Percentiles rank a stretch among this genome's conserved stretches.
phyloP scores from a whole-genome alignment of 2,888 invertebrate genomes.

The Oxycera nigricornis region DNA sequence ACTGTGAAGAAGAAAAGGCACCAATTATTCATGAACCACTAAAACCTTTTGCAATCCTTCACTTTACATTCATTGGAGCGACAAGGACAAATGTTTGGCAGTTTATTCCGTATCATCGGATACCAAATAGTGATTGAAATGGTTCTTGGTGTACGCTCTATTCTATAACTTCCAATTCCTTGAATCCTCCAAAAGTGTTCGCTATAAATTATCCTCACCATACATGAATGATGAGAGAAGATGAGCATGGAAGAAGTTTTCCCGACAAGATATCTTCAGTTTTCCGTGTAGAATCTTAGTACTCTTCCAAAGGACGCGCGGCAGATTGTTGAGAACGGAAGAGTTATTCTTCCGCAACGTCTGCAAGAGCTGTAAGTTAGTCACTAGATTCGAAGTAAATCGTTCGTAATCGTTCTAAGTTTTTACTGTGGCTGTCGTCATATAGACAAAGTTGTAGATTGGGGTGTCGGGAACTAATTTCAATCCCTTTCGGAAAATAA shows the following conservation, averaged over 20 bases:
- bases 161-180: conserved; percentile 2
- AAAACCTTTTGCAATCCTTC: conserved; percentile 11
- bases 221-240: conserved; percentile 25
- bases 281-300: not conserved
- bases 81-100: conserved; percentile 27
- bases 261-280: not conserved
- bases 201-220: conserved; percentile 13
- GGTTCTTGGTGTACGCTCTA: conserved; percentile 11
- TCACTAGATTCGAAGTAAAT: conserved; percentile 24
- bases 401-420: conserved; percentile 28
- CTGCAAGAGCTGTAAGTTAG: conserved; percentile 21
- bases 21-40: conserved; percentile 35
- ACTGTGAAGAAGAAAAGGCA: conserved; percentile 17
- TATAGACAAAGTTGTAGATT: not conserved
- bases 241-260: conserved; percentile 15
- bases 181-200: not conserved
- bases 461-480: conserved; percentile 1
- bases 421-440: not conserved
- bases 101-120: conserved; percentile 35
- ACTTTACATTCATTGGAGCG: not conserved
- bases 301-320: not conserved
- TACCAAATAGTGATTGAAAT: conserved; percentile 29
- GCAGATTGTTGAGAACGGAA: not conserved
- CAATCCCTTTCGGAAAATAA: not conserved
- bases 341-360: not conserved